Percentiles rank a stretch among this genome's conserved stretches.
Evolutionary conservation across 2,113 vertebrate genomes (phyloP).

Genomic region (Ammodytes dubius): DNA sequence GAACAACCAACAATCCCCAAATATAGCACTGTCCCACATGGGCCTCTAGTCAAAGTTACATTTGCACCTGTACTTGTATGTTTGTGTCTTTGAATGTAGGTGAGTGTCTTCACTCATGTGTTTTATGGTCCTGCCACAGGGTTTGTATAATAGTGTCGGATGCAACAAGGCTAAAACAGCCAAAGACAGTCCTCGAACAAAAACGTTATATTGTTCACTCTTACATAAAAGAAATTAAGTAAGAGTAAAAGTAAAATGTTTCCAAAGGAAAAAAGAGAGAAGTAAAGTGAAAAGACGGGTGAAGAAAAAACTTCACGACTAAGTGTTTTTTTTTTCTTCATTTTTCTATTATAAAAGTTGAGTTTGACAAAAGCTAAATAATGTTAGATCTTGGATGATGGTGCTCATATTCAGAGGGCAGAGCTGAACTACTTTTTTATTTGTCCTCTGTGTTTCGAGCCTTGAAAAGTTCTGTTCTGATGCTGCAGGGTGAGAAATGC

Average conservation of each 20-base stretch:
- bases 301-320: slow-evolving; percentile 37
- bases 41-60: slow-evolving; percentile 38
- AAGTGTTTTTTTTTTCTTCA: not conserved
- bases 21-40: slow-evolving; percentile 54
- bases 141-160: slow-evolving; percentile 4
- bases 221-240: not conserved
- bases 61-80: slow-evolving; percentile 48
- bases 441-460: slow-evolving; percentile 3
- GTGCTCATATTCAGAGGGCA: slow-evolving; percentile 34
- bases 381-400: slow-evolving; percentile 11
- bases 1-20: slow-evolving; percentile 48
- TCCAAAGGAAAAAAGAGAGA: slow-evolving; percentile 26
- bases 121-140: slow-evolving; percentile 9
- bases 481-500: slow-evolving; percentile 48
- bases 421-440: slow-evolving; percentile 35
- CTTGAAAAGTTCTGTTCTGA: slow-evolving; percentile 13
- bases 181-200: slow-evolving; percentile 62
- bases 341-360: slow-evolving; percentile 13
- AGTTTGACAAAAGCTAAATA: slow-evolving; percentile 36
- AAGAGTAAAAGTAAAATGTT: slow-evolving; percentile 8
- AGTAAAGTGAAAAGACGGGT: slow-evolving; percentile 19
- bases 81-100: slow-evolving; percentile 26
- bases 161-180: slow-evolving; percentile 27
- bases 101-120: not conserved
- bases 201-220: slow-evolving; percentile 10